Base-by-base conservation (phyloP, 2,113 vertebrate species). In the Bufo gargarizans region DNA sequence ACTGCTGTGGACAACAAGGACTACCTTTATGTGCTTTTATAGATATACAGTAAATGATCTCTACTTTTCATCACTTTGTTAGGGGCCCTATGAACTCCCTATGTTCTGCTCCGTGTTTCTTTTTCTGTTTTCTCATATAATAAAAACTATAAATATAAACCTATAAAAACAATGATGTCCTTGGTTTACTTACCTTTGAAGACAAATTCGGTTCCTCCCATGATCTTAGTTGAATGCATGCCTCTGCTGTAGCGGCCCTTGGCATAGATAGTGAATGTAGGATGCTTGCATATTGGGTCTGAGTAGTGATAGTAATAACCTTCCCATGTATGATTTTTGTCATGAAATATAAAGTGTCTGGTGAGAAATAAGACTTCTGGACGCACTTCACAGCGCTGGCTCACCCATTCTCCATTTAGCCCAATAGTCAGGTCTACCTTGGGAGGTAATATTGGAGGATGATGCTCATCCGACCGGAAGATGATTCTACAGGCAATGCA, bases 261-360 rank as follows among this genome's bases (percentile, higher is more conserved):
- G 90, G 98, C 98, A 0, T 97, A 98, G 92, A 99, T 97, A 93
- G 95, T 97, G 94, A 99, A 99, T 83, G 97, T 97, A 74, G 97
- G 97, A 90, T 99, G 97, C 89, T 97, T 98, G 92, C 98, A 99
- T 91, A 97, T 93, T 0, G 98, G 98, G 92, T 99, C 98, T 0
- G 98, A 97, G 94, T 97, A 99, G 93, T 99, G 98, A 92, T 97
- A 97, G 93, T 99, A 99, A 92, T 97, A 96, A 0, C 98, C 98
- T 90, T 99, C 98, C 98, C 98, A 99, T 59, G 97, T 98, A 93
- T 97, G 96, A 91, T 98, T 98, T 92, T 97, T 96, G 93, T 98
- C 96, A 0, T 99, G 97, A 94, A 99, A 99, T 92, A 97, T 92
- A 92, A 99, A 99, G 92, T 99, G 97, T 7, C 98, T 95, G 0